Base-by-base conservation (phyloP, 2,888 invertebrate species). In the Malthinus flaveolus region DNA sequence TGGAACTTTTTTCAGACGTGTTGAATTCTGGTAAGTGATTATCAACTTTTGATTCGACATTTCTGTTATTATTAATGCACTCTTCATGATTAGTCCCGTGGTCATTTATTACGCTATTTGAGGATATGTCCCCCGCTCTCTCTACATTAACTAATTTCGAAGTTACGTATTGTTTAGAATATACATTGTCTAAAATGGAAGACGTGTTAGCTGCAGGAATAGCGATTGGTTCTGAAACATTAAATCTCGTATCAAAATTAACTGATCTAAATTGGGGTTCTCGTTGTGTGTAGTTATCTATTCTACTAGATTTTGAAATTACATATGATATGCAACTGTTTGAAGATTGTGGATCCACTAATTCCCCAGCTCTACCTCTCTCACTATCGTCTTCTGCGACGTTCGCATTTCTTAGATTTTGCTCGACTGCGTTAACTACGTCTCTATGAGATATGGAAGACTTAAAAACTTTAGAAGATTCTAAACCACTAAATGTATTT, bases 401-500 rank as follows among this genome's bases (percentile, higher is more conserved):
- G 32, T 15, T 47, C 36, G 45, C 42, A 11, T 48, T 48, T 35
- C 15, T 52, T 35, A 44, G 32, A 42, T 42, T 37, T 32, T 45
- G 45, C 42, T 59, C 49, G 23, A 31, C 23, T 50, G 39, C 36
- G 32, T 45, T 48, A 31, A 8, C 39, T 60, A 54, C 36, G 36
- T 48, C 48, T 51, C 56, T 10, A 50, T 52, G 52, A 76, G 78
- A 78, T 77, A 77, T 78, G 78, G 78, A 78, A 78, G 78, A 78
- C 77, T 71, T 74, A 56, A 65, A 62, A 61, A 66, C 59, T 62
- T 69, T 71, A 64, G 55, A 58, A 62, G 65, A 58, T 60, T 65
- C 66, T 52, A 61, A 48, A 56, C 50, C 57, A 54, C 65, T 70
- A 64, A 63, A 54, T 58, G 47, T 61, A 62, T 48, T 59, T 50